Percentiles rank a stretch among this genome's conserved stretches.
Evolutionary conservation across 2,797 vertebrate species (phyloP).

Genomic region (Chloroceryle amazona): DNA sequence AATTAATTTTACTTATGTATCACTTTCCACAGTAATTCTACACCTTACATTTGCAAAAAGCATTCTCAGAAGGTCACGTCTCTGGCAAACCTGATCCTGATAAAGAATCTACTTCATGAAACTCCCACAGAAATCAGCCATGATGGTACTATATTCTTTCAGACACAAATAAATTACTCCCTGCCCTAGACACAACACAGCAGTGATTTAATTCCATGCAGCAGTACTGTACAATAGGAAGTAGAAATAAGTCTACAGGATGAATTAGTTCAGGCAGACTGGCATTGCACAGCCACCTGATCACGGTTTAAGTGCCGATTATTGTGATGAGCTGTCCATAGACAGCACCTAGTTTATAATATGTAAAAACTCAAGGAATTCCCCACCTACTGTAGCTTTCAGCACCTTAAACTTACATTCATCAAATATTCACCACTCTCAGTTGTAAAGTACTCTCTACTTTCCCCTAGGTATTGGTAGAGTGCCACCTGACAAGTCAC

Average conservation of each 20-base stretch:
- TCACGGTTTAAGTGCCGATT: neutral
- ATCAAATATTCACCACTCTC: neutral
- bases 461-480: neutral
- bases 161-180: neutral
- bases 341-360: neutral
- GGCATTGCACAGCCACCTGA: neutral
- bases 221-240: neutral
- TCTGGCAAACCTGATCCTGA: neutral
- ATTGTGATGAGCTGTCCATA: neutral
- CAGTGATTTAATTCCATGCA: slow-evolving; percentile 13
- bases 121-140: neutral
- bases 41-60: neutral
- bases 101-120: neutral
- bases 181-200: neutral
- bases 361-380: neutral
- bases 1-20: slow-evolving; percentile 11
- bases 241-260: neutral
- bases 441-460: neutral
- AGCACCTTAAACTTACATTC: neutral
- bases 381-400: neutral
- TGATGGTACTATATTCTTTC: neutral
- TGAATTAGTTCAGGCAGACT: neutral
- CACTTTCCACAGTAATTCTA: neutral
- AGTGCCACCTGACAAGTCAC: neutral
- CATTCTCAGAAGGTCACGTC: neutral